Percentiles rank a stretch among this genome's conserved stretches.
Conservation (phyloP, 35 echinoderm and acorn worm genomes). For the Lytechinus variegatus region DNA sequence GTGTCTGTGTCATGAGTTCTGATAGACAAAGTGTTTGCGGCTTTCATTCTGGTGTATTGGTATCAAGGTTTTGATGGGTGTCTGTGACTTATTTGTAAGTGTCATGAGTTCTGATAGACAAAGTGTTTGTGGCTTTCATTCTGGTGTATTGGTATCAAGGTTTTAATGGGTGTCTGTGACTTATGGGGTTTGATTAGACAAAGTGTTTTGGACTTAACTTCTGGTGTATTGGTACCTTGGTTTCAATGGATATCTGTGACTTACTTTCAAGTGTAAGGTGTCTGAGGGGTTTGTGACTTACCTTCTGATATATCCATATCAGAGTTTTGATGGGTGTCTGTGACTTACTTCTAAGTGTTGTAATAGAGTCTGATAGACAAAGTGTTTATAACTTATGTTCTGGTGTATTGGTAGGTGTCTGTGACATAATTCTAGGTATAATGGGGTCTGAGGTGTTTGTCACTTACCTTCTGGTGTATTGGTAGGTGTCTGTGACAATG, state of each 20-base stretch:
- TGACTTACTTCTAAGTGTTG: not conserved
- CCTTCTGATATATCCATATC: constrained; percentile 8
- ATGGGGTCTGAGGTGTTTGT: not conserved
- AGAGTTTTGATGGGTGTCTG: constrained; percentile 14
- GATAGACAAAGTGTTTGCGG: too few relatives aligned
- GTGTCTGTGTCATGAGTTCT: too few relatives aligned
- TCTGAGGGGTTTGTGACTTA: not conserved
- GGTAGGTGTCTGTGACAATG: too few relatives aligned
- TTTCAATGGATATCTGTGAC: not conserved
- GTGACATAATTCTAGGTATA: not conserved
- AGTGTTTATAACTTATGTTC: not conserved
- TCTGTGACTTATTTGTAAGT: too few relatives aligned
- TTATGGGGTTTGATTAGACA: too few relatives aligned
- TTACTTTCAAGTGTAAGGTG: too few relatives aligned
- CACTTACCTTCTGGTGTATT: too few relatives aligned
- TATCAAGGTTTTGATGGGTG: too few relatives aligned
- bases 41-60: too few relatives aligned
- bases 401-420: constrained; percentile 28
- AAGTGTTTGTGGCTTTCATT: not conserved
- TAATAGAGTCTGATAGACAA: constrained; percentile 35
- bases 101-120: too few relatives aligned
- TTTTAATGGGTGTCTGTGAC: too few relatives aligned
- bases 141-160: constrained; percentile 37
- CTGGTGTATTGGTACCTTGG: constrained; percentile 41
- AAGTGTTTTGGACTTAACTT: not conserved